Conservation (phyloP, 2,888 invertebrate species). For the Drosophila dives region DNA sequence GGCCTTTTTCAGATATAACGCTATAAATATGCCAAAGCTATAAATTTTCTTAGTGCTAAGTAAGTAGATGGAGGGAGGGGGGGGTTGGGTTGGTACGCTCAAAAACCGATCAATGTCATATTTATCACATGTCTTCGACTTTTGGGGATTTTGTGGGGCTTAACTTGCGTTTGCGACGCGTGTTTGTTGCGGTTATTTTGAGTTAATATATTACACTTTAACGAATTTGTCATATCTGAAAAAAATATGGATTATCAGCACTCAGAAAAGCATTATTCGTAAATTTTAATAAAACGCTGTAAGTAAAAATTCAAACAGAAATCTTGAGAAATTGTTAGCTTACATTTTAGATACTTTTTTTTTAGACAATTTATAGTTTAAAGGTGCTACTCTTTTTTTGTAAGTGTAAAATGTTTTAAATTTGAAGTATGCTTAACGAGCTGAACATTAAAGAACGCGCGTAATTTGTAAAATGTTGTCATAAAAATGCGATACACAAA, state of each 20-base stretch:
- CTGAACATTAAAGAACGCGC: slow-evolving; percentile 40
- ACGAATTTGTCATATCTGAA: slow-evolving; percentile 3
- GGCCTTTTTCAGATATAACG: slow-evolving; percentile 66
- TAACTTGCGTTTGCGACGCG: slow-evolving; percentile 6
- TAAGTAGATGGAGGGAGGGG: neutral
- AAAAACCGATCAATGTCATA: slow-evolving; percentile 82
- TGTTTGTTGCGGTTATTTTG: slow-evolving; percentile 31
- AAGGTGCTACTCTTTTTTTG: neutral
- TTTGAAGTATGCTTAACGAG: slow-evolving; percentile 14
- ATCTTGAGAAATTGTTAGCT: neutral
- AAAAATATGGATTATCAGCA: neutral
- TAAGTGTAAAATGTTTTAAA: neutral
- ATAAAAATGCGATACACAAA: slow-evolving; percentile 63
- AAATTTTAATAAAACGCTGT: neutral
- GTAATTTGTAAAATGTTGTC: slow-evolving; percentile 54
- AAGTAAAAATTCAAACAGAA: neutral
- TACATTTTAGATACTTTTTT: neutral
- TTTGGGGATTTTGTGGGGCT: slow-evolving; percentile 4
- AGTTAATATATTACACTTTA: slow-evolving; percentile 7
- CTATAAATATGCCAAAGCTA: slow-evolving; percentile 76
- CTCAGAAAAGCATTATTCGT: neutral
- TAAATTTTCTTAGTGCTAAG: slow-evolving; percentile 65
- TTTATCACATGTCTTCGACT: slow-evolving; percentile 73
- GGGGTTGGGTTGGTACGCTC: slow-evolving; percentile 45
- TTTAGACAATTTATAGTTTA: neutral